Conservation (phyloP, 2,888 invertebrate species). For the Aplocera efformata region DNA sequence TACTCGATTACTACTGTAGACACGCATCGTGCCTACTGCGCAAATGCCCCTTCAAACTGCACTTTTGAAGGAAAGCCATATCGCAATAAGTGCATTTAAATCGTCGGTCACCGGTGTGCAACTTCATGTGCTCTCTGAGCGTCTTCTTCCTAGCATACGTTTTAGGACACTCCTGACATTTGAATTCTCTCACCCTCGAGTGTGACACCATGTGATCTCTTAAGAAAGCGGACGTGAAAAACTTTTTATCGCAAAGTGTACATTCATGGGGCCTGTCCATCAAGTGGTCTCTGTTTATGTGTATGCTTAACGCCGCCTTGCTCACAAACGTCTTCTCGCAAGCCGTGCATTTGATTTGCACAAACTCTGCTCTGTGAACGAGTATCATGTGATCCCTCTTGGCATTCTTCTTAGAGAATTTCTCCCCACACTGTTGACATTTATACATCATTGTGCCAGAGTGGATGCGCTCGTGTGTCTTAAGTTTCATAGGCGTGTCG, state of each 20-base stretch:
- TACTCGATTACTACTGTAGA: no score
- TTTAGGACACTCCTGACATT: slow-evolving; percentile 36
- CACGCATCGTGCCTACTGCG: slow-evolving; percentile 17
- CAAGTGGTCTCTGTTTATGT: slow-evolving; percentile 48
- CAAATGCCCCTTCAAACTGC: slow-evolving; percentile 26
- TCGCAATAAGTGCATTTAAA: slow-evolving; percentile 41
- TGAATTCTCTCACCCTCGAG: slow-evolving; percentile 30
- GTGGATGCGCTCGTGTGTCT: slow-evolving; percentile 62
- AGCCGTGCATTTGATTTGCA: slow-evolving; percentile 35
- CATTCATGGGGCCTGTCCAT: slow-evolving; percentile 41
- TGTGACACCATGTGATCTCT: slow-evolving; percentile 41
- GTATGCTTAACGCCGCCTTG: slow-evolving; percentile 30
- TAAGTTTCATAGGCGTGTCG: slow-evolving; percentile 57
- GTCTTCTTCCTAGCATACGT: slow-evolving; percentile 34
- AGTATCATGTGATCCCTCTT: slow-evolving; percentile 29
- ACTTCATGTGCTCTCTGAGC: slow-evolving; percentile 31
- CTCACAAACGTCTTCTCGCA: slow-evolving; percentile 39
- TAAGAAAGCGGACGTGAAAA: slow-evolving; percentile 33
- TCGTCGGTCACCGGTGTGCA: slow-evolving; percentile 25
- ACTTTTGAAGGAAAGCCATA: slow-evolving; percentile 35
- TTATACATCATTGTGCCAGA: slow-evolving; percentile 40
- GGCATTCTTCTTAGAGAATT: slow-evolving; percentile 29
- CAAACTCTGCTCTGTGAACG: slow-evolving; percentile 21
- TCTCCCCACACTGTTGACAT: slow-evolving; percentile 47
- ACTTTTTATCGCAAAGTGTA: slow-evolving; percentile 36